These are phyloP conservation scores for Lepilemur ruficaudatus DNA, from an alignment of 2,797 vertebrate species.

Conservation along the genomic window DNA sequence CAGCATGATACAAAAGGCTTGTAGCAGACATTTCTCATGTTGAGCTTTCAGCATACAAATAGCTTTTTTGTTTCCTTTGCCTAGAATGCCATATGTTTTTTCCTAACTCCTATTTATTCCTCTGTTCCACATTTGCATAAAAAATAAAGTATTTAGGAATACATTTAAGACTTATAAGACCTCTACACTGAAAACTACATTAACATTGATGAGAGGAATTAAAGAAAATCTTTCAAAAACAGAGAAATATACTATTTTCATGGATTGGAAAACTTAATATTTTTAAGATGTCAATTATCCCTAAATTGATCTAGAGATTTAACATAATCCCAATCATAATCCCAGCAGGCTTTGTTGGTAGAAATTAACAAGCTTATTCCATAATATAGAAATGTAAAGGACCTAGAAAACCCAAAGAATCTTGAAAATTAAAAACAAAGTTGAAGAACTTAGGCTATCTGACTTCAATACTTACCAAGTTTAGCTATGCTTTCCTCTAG, in stretches of 20 bases:
- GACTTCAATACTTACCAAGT: neutral
- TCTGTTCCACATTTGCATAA: neutral
- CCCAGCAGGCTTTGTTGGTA: neutral
- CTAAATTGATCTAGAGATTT: neutral
- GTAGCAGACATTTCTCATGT: neutral
- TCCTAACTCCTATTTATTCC: neutral
- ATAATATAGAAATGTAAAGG: neutral
- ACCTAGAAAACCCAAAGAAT: neutral
- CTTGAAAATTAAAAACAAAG: conserved; percentile 5
- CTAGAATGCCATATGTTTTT: neutral
- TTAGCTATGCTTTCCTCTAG: neutral
- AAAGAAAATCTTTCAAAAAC: neutral
- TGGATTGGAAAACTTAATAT: neutral
- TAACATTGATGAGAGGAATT: neutral
- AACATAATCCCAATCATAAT: neutral
- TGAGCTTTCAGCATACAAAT: neutral
- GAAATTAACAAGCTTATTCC: neutral
- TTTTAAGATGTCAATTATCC: neutral
- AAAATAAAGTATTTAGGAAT: neutral
- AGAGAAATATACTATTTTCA: neutral
- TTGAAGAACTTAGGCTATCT: neutral
- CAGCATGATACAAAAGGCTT: neutral
- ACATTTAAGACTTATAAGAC: neutral
- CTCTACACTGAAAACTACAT: neutral
- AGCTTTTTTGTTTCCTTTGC: neutral